Conservation (phyloP, 2,113 vertebrate species). For the Pica pica region DNA sequence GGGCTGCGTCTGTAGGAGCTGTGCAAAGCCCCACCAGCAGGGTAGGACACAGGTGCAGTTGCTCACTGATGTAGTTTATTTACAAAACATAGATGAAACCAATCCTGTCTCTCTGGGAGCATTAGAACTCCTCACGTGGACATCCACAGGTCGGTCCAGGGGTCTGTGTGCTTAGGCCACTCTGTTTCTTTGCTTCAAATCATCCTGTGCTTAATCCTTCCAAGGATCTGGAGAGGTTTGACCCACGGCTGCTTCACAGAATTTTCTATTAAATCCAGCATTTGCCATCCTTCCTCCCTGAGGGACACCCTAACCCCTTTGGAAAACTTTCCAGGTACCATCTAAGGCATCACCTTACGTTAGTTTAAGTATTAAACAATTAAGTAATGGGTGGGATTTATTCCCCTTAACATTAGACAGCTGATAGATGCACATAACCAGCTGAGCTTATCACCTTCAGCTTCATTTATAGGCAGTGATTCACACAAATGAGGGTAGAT, state of each 20-base stretch:
- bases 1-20: not conserved
- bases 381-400: not conserved
- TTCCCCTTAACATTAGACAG: not conserved
- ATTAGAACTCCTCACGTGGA: not conserved
- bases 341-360: not conserved
- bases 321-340: not conserved
- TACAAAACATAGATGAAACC: not conserved
- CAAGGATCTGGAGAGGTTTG: not conserved
- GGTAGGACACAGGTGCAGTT: not conserved
- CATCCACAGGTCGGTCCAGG: not conserved
- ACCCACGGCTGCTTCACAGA: not conserved
- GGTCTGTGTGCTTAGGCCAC: not conserved
- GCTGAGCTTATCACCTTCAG: not conserved
- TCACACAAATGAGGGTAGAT: not conserved
- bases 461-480: not conserved
- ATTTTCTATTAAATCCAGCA: not conserved
- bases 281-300: not conserved
- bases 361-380: not conserved
- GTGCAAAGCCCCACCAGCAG: not conserved
- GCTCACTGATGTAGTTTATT: not conserved
- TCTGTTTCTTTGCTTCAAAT: not conserved
- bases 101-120: not conserved
- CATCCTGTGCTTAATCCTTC: not conserved
- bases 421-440: not conserved
- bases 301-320: not conserved